Conservation (phyloP, 2,113 vertebrate species). For the Sinocyclocheilus rhinocerous region DNA sequence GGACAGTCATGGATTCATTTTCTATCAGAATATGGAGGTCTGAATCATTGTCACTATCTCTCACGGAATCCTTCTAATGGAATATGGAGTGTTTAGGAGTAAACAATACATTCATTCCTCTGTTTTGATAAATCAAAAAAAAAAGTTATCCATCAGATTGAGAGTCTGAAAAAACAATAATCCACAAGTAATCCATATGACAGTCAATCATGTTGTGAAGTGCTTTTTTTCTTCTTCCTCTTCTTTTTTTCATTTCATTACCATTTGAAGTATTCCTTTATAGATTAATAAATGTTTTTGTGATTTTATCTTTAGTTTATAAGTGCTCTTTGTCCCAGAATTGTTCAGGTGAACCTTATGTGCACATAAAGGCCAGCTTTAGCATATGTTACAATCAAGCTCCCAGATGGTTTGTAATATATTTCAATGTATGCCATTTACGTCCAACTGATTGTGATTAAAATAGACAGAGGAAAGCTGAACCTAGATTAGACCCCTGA, state of each 20-base stretch:
- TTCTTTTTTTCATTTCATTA: too few relatives aligned
- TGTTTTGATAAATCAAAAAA: too few relatives aligned
- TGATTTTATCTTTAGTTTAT: not conserved
- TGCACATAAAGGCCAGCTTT: slow-evolving; percentile 6
- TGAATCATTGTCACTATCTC: not conserved
- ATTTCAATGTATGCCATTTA: slow-evolving; percentile 34
- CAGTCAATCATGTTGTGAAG: too few relatives aligned
- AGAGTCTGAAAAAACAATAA: not conserved
- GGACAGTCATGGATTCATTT: not conserved
- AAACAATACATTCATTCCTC: not conserved
- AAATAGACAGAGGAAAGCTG: slow-evolving; percentile 19
- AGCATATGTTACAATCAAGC: slow-evolving; percentile 25
- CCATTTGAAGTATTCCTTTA: not conserved
- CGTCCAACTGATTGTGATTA: slow-evolving; percentile 13
- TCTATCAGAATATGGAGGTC: not conserved
- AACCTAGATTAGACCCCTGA: slow-evolving; percentile 21
- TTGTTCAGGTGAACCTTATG: not conserved
- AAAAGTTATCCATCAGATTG: too few relatives aligned
- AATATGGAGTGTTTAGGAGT: not conserved
- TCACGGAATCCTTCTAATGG: not conserved
- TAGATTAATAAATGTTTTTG: not conserved
- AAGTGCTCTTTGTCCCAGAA: not conserved
- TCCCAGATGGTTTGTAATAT: slow-evolving; percentile 27
- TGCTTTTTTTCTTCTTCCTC: too few relatives aligned
- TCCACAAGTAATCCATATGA: too few relatives aligned